Evolutionary conservation across 1,140 invertebrate genomes (phyloP).

Genomic region (Cephus cinctus): DNA sequence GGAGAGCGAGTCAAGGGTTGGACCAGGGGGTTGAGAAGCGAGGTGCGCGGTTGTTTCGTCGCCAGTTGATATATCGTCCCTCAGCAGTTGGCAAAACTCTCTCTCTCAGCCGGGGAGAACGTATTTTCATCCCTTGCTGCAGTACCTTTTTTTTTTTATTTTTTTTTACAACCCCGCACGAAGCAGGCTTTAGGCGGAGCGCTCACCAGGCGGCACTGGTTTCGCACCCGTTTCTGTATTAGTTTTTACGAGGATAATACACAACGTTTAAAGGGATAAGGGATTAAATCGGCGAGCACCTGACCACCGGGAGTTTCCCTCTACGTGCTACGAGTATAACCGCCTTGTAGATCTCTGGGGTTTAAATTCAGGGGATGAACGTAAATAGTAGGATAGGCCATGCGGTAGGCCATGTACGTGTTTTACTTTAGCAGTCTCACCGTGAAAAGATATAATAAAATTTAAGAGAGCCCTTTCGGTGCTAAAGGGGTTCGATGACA

Average conservation of each 20-base stretch:
- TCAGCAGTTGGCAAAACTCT: slow-evolving; percentile 25
- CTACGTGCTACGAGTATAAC: slow-evolving; percentile 15
- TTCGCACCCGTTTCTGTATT: slow-evolving; percentile 40
- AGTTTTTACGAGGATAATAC: slow-evolving; percentile 57
- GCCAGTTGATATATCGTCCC: slow-evolving; percentile 45
- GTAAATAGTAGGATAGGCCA: slow-evolving; percentile 33
- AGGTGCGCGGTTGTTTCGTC: slow-evolving; percentile 40
- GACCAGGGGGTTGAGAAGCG: slow-evolving; percentile 22
- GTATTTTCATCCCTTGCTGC: slow-evolving; percentile 12
- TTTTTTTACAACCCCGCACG: slow-evolving; percentile 24
- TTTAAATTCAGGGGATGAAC: slow-evolving; percentile 31
- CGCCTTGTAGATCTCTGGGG: slow-evolving; percentile 38
- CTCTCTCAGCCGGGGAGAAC: no score
- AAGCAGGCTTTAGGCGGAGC: slow-evolving; percentile 46
- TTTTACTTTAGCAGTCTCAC: no score
- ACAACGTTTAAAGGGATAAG: slow-evolving; percentile 57
- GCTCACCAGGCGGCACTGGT: slow-evolving; percentile 10
- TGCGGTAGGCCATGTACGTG: no score
- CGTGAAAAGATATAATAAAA: no score
- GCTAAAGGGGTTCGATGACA: no score
- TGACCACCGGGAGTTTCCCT: slow-evolving; percentile 32
- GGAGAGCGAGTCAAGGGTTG: slow-evolving; percentile 1
- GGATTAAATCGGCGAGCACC: slow-evolving; percentile 49
- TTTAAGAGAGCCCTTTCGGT: no score
- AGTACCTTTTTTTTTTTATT: slow-evolving; percentile 1